These are phyloP conservation scores for Clitarchus hookeri DNA, from an alignment of 2,888 invertebrate genomes.

Conservation along the genomic window DNA sequence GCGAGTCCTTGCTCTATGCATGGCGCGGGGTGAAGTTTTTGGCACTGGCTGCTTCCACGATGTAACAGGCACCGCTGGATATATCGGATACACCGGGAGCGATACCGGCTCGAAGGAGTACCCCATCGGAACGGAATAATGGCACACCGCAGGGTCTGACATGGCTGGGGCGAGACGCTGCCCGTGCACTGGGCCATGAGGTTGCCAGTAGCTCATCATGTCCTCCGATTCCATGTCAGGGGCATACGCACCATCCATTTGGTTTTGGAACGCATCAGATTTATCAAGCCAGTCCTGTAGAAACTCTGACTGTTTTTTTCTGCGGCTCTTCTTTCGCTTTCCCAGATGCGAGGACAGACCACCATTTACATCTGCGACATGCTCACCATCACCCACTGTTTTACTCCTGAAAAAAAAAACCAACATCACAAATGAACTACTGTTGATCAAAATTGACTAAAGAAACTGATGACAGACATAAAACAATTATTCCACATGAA, in stretches of 20 bases:
- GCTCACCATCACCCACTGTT: constrained; percentile 25
- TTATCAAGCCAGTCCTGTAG: constrained; percentile 61
- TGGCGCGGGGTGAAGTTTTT: not conserved
- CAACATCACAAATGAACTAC: not conserved
- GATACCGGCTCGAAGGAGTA: constrained; percentile 67
- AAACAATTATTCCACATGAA: too few species aligned
- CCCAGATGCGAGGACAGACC: constrained; percentile 52
- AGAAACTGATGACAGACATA: too few species aligned
- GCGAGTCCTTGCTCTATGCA: not conserved
- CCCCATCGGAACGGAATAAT: constrained; percentile 55
- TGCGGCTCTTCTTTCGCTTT: constrained; percentile 54
- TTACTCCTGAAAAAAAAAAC: not conserved
- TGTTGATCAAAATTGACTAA: too few species aligned
- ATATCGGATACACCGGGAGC: constrained; percentile 64
- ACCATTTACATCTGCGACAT: constrained; percentile 52
- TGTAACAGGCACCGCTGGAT: constrained; percentile 52
- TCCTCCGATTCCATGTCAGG: not conserved
- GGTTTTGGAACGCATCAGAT: constrained; percentile 52
- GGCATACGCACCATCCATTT: constrained; percentile 49
- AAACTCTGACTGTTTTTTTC: constrained; percentile 55
- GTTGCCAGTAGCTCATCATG: not conserved
- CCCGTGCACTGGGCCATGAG: constrained; percentile 27
- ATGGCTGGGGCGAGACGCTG: constrained; percentile 59
- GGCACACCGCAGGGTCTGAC: constrained; percentile 55
- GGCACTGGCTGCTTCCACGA: constrained; percentile 33